phyloP scores from a whole-genome alignment of 2,888 invertebrate species.

The Oscheius sp. region DNA sequence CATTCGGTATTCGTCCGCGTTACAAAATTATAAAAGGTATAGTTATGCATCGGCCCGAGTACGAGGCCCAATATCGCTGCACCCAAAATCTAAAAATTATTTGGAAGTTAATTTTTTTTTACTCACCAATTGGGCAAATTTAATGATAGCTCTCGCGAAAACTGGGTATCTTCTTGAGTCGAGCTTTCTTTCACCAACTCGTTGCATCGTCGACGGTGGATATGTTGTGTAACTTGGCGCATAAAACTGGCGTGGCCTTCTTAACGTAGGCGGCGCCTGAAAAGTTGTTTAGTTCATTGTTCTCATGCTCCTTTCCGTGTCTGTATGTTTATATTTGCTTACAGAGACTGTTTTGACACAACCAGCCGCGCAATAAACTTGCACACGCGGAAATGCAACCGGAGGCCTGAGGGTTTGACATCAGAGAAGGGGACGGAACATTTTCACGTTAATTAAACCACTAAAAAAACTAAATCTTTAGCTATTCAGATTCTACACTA shows the following conservation, averaged over 20 bases:
- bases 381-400: too few species aligned
- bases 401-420: too few species aligned
- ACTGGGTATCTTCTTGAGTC: constrained; percentile 43
- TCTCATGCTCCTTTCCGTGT: neutral
- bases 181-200: constrained; percentile 14
- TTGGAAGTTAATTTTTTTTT: neutral
- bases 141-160: constrained; percentile 44
- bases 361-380: too few species aligned
- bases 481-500: too few species aligned
- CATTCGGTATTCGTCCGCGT: constrained; percentile 52
- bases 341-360: too few species aligned
- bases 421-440: too few species aligned
- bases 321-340: neutral
- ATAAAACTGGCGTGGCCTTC: constrained; percentile 56
- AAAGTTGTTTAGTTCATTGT: neutral
- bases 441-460: too few species aligned
- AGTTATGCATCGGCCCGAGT: constrained; percentile 59
- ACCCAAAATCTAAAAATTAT: constrained; percentile 50
- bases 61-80: constrained; percentile 63
- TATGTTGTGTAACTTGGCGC: constrained; percentile 64
- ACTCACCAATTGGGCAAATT: constrained; percentile 58
- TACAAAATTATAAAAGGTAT: constrained; percentile 61
- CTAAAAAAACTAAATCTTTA: too few species aligned
- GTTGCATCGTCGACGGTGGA: constrained; percentile 62
- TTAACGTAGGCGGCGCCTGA: constrained; percentile 40